Evolutionary conservation across 2,888 invertebrate species (phyloP).

Genomic region (Malthinus seriepunctatus): DNA sequence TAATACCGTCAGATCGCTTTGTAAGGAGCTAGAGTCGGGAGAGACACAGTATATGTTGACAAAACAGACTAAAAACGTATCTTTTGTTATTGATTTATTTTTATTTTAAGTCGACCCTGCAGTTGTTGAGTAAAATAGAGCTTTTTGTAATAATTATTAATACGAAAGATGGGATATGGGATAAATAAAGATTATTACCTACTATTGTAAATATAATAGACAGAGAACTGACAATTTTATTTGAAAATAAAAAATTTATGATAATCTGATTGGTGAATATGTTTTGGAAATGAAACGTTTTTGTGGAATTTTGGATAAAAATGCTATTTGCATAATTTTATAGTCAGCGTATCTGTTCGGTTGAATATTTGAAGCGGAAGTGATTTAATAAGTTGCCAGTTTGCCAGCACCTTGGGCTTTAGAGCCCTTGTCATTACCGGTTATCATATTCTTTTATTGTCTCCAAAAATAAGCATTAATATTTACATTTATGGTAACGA

Average conservation of each 20-base stretch:
- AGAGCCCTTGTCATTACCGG: conserved; percentile 6
- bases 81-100: too few species aligned
- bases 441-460: conserved; percentile 6
- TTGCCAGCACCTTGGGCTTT: conserved; percentile 24
- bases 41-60: too few species aligned
- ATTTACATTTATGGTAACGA: conserved; percentile 6
- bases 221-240: conserved; percentile 25
- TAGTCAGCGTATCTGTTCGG: conserved; percentile 36
- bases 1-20: too few species aligned
- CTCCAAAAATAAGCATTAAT: conserved; percentile 7
- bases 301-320: conserved; percentile 47
- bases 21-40: too few species aligned
- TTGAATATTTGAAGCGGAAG: conserved; percentile 28
- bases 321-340: conserved; percentile 50
- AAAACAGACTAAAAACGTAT: too few species aligned
- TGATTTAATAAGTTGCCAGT: conserved; percentile 31
- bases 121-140: too few species aligned
- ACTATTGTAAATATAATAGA: background rate
- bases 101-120: too few species aligned
- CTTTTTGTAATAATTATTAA: too few species aligned
- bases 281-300: conserved; percentile 50
- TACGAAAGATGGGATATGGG: too few species aligned
- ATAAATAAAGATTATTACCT: too few species aligned
- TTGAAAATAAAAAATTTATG: conserved; percentile 46
- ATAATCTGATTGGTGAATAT: conserved; percentile 47